Evolutionary conservation across 2,797 vertebrate species (phyloP).

Genomic region (Amniataba percoides): DNA sequence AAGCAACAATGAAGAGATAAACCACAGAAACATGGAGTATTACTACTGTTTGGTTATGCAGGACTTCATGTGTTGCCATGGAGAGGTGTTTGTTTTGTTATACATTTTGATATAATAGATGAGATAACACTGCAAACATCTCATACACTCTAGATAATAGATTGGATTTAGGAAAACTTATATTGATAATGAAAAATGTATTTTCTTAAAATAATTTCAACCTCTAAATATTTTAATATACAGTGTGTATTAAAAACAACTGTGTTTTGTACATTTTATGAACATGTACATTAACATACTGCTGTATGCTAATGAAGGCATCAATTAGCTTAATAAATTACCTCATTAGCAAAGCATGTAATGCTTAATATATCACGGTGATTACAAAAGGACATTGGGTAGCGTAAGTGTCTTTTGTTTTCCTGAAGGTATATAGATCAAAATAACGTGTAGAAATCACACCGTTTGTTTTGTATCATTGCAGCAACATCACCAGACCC

Average conservation of each 20-base stretch:
- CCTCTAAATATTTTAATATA: slow-evolving; percentile 12
- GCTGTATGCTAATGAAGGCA: slow-evolving; percentile 51
- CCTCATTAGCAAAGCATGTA: slow-evolving; percentile 52
- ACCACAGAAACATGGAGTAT: slow-evolving; percentile 14
- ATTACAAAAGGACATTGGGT: slow-evolving; percentile 36
- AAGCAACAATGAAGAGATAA: slow-evolving; percentile 24
- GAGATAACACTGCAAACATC: slow-evolving; percentile 6
- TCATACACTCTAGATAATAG: slow-evolving; percentile 3
- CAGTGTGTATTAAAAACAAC: slow-evolving; percentile 29
- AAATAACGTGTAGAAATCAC: slow-evolving; percentile 25
- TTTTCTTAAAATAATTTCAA: slow-evolving; percentile 14
- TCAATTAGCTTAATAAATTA: slow-evolving; percentile 62
- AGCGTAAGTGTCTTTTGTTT: slow-evolving; percentile 36
- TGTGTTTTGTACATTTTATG: slow-evolving; percentile 26
- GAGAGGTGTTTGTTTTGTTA: background rate
- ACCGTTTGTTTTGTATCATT: slow-evolving; percentile 31
- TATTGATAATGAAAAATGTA: background rate
- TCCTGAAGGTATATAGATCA: slow-evolving; percentile 29
- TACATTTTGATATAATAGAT: slow-evolving; percentile 6
- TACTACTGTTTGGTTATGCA: slow-evolving; percentile 2
- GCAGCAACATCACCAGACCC: slow-evolving; percentile 98
- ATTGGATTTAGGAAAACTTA: slow-evolving; percentile 5
- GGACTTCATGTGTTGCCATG: background rate
- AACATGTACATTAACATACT: slow-evolving; percentile 25
- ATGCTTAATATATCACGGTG: slow-evolving; percentile 49